Conservation (phyloP, 2,113 vertebrate genomes). For the Myodes glareolus region DNA sequence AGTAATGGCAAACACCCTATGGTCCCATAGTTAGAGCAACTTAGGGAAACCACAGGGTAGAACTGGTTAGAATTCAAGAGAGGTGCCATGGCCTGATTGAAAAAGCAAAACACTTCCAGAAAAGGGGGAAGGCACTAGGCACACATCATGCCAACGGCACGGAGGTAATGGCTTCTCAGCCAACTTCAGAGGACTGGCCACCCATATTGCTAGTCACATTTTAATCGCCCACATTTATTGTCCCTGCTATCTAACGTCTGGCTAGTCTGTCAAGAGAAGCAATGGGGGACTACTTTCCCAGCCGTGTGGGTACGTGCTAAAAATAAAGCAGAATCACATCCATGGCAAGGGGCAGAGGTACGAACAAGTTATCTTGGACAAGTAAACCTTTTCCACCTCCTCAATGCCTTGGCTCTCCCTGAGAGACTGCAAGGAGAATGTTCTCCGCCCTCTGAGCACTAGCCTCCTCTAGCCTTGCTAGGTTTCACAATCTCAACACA, state of each 20-base stretch:
- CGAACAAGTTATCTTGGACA: background rate
- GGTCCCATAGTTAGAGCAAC: background rate
- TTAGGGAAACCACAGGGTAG: background rate
- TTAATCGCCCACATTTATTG: background rate
- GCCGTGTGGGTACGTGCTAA: background rate
- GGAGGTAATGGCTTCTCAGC: background rate
- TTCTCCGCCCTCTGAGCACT: background rate
- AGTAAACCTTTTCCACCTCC: background rate
- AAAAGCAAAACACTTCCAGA: slow-evolving; percentile 46
- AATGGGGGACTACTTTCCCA: background rate
- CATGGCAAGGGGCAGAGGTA: background rate
- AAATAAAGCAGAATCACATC: background rate
- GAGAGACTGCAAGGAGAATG: background rate
- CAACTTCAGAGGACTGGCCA: background rate
- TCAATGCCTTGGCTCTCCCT: background rate
- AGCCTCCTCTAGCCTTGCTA: background rate
- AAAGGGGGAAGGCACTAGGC: background rate
- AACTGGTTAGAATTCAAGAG: background rate
- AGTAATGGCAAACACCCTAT: background rate
- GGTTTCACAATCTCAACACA: background rate
- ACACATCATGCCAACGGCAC: background rate
- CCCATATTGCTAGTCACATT: background rate
- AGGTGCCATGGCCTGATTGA: slow-evolving; percentile 42
- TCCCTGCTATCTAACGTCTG: background rate
- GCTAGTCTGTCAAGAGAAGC: background rate